Evolutionary conservation across 1,140 invertebrate species (phyloP).

Genomic region (Venustaconcha ellipsiformis): DNA sequence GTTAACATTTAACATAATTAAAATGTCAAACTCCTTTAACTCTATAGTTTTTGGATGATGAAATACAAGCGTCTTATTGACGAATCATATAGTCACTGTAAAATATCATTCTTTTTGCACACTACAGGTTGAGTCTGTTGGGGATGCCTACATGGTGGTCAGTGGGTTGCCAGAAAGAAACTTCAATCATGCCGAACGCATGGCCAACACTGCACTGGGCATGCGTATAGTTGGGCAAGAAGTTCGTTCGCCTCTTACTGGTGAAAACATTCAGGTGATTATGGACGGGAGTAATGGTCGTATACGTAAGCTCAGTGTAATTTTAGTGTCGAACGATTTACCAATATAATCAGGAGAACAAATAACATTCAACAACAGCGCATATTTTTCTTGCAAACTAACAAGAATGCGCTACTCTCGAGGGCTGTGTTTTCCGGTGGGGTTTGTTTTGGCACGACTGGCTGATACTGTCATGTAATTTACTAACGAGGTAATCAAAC

Average conservation of each 20-base stretch:
- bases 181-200: constrained; percentile 42
- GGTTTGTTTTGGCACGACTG: no score
- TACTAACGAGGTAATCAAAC: no score
- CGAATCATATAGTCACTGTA: no score
- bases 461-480: no score
- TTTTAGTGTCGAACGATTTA: no score
- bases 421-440: no score
- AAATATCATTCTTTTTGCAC: no score
- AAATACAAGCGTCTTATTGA: not conserved
- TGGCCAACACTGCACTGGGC: constrained; percentile 50
- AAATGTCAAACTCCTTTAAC: not conserved
- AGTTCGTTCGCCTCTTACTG: constrained; percentile 37
- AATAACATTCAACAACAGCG: no score
- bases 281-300: not conserved
- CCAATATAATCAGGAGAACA: no score
- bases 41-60: not conserved
- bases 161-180: constrained; percentile 70
- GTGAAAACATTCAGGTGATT: constrained; percentile 35
- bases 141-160: constrained; percentile 55
- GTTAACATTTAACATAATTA: not conserved
- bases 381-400: no score
- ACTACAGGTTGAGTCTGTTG: constrained; percentile 76
- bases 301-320: no score
- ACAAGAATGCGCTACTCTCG: no score
- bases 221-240: constrained; percentile 32